Conservation (phyloP, 2,113 vertebrate species). For the Cnemophilus loriae region DNA sequence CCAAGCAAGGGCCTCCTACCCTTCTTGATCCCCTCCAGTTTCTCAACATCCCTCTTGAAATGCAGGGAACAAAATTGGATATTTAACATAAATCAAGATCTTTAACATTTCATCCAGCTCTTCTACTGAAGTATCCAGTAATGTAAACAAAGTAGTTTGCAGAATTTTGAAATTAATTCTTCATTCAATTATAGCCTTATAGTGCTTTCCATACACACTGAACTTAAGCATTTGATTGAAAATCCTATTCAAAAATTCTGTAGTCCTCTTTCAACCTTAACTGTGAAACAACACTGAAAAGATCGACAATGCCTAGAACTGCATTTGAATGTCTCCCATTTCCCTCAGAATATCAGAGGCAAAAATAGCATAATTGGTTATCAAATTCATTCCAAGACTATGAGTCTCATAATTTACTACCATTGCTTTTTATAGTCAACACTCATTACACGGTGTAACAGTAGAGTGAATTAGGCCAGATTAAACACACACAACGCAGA, state of each 20-base stretch:
- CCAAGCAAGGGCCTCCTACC: neutral
- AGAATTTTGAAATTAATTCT: neutral
- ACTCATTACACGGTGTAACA: neutral
- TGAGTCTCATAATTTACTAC: neutral
- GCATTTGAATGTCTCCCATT: neutral
- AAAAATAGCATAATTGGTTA: slow-evolving; percentile 11
- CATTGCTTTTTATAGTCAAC: neutral
- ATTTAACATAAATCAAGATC: neutral
- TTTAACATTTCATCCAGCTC: neutral
- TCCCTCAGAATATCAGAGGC: neutral
- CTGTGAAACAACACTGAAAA: neutral
- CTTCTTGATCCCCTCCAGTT: neutral
- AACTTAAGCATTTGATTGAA: neutral
- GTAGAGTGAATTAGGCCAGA: neutral
- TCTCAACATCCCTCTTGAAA: neutral
- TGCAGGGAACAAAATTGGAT: neutral
- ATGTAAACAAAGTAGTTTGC: neutral
- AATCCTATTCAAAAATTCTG: neutral
- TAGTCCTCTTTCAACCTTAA: neutral
- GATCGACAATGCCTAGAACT: neutral
- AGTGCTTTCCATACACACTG: neutral
- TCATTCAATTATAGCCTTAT: neutral
- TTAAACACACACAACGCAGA: neutral
- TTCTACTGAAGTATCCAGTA: neutral
- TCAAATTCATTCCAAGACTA: neutral